These are phyloP conservation scores for Drosophila affinis DNA, from an alignment of 2,888 invertebrate genomes.

Conservation along the genomic window DNA sequence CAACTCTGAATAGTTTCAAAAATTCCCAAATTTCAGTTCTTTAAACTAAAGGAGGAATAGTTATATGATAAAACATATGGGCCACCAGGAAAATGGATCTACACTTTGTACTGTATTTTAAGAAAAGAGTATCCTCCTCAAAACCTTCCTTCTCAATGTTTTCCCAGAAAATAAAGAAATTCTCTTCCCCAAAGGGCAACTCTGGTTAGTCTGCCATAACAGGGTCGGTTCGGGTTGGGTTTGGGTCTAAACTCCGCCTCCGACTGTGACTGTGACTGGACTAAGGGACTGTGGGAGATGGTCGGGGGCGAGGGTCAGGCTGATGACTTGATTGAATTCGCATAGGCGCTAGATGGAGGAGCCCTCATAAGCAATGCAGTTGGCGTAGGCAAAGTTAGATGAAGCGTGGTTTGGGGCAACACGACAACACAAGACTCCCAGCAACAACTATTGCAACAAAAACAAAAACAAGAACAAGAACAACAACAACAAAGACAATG, in stretches of 20 bases:
- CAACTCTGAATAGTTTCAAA: too few relatives aligned
- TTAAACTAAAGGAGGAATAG: too few relatives aligned
- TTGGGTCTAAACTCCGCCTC: neutral
- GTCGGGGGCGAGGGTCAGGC: slow-evolving; percentile 31
- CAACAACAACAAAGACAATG: slow-evolving; percentile 35
- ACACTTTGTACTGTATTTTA: too few relatives aligned
- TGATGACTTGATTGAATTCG: slow-evolving; percentile 52
- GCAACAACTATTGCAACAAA: slow-evolving; percentile 12
- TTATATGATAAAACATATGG: too few relatives aligned
- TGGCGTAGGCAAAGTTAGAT: slow-evolving; percentile 73
- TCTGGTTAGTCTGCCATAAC: neutral
- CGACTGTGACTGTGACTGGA: neutral
- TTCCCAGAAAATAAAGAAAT: too few relatives aligned
- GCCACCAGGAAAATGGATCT: too few relatives aligned
- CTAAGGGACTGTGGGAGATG: too few relatives aligned
- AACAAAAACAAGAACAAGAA: slow-evolving; percentile 14
- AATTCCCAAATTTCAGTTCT: too few relatives aligned
- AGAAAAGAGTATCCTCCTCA: too few relatives aligned
- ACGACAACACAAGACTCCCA: slow-evolving; percentile 10
- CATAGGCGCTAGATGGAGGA: slow-evolving; percentile 41
- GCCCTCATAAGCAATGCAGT: slow-evolving; percentile 71
- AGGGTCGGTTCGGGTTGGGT: neutral
- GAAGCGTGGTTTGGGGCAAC: slow-evolving; percentile 50
- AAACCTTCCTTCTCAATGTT: too few relatives aligned
- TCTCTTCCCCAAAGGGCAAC: neutral